Base-by-base conservation (phyloP, 2,888 invertebrate species). In the Volucella inanis region DNA sequence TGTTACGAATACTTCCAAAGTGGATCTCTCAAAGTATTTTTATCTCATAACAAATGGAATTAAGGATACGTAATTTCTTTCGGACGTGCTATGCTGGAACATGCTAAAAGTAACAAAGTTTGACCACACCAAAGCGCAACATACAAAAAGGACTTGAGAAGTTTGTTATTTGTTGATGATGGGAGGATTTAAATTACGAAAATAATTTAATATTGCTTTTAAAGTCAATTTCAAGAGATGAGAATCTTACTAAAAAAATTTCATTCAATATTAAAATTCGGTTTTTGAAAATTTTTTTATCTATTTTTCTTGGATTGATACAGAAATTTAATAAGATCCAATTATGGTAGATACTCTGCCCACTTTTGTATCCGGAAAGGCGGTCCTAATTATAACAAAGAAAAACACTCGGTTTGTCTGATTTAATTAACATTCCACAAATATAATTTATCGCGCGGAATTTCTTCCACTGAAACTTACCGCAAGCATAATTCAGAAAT, bases 341-440 rank as follows among this genome's bases (percentile, higher is more conserved):
- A 31, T 31, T 31, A 31, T 31, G 6, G 31, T 31, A 31, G 31
- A 31, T 31, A 31, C 31, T 31, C 31, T 31, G 6, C 31, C 31
- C 31, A 31, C 6, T 31, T 31, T 75, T 39, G 77, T 68, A 77
- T 78, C 78, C 45, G 38, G 15, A 43, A n/a, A 49, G 61, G 72
- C 72, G 61, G 62, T 82, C 77, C 65, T 2, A 15, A 18, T 61
- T 55, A 50, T 55, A 78, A 78, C 67, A 57, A 57, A 70, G 74
- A 15, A 68, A 54, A 74, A 62, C 72, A 74, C 59, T 70, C 64
- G 70, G 52, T 55, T 57, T 49, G 70, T 54, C 41, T 79, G 83
- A 74, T 75, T 83, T 83, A 83, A 83, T 83, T 79, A 83, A 83
- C 64, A 74, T 83, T 83, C 79, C 78, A 14, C 22, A 43, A 57